Evolutionary conservation across 2,797 vertebrate genomes (phyloP), one percentile per base, ranked within the genome.

Genomic region (Pipistrellus nathusii): DNA sequence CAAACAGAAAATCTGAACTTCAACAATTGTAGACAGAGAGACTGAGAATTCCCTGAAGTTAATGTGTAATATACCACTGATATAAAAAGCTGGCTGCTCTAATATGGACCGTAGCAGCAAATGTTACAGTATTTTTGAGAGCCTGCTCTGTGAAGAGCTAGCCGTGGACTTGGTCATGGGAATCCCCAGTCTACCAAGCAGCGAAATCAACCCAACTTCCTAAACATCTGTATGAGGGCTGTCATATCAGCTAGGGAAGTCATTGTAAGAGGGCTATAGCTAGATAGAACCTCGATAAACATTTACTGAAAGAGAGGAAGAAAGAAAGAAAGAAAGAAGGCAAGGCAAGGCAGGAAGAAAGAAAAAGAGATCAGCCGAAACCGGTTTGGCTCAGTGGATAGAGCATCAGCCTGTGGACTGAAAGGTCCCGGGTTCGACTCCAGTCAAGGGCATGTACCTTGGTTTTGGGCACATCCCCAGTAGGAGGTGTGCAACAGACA

Each of bases 1-100:
- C 66, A 84, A 80, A 59, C 11, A 48, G 53, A 93, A 88, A 94
- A 86, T 62, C 46, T 81, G 72, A 94, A 59, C 38, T 48, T 82
- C 44, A 82, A 48, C 83, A 77, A 55, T 1, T 57, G 35, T 38
- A 82, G 66, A 80, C 32, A 88, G 46, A 88, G 15, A 35, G 0
- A 81, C 71, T 64, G 75, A 76, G 30, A 80, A 81, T 90, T 59
- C 76, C 71, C 51, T 85, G 48, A 68, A 9, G 18, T 66, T 87
- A 30, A 15, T 13, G 64, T 18, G 23, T 3, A 46, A 59, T 27
- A 93, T 55, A 72, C 18, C 59, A 20, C 62, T 23, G 51, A 53
- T 21, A 8, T 30, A 20, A 71, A 85, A 55, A 59, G 35, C n/a
- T 73, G 78, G 48, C 21, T 27, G 5, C 48, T 75, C 69, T 62